Evolutionary conservation across 92 coral and sea anemone genomes (phyloP), one percentile per base, ranked within the genome.

Genomic region (Parazoanthus atlanticus): DNA sequence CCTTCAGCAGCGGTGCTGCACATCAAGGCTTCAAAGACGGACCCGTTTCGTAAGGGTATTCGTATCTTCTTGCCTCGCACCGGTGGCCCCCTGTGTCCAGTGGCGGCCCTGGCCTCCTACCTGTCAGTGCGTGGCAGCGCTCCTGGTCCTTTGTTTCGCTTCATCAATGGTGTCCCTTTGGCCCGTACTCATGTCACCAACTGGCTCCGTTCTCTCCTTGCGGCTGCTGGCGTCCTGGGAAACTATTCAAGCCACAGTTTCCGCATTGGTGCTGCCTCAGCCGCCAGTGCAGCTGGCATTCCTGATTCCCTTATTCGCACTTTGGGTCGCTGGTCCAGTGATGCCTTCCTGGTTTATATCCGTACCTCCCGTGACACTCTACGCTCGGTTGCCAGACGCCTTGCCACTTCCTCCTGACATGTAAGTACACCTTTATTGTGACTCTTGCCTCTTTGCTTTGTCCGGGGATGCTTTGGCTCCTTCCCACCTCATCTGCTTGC

Each of bases 231-330:
- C 6, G 58, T 77, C 81, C 81, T 13, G 8, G 85, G 90, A 16
- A 81, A 80, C 74, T 92, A 29, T 6, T 85, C 90, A 30, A 86
- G 89, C 56, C 89, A 90, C 40, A 82, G 90, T 67, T 79, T 90
- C 78, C 47, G 86, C 36, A 74, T 89, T 0, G 90, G 88, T 46
- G 88, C 92, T 9, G 91, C 92, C 56, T 81, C 86, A 7, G 86
- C 83, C 1, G 89, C 91, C 31, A 86, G 86, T 11, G 79, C 85
- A 19, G 90, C 91, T 34, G 93, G 91, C 13, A 75, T 88, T 33
- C 95, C 95, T 17, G 93, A 93, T 70, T 93, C 91, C 82, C 84
- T 90, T 9, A 90, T 90, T 78, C 85, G 88, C 81, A 61, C 89
- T 15, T 78, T 90, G 52, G 93, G 92, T 36, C 58, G 89, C n/a